Conservation (phyloP, 2,888 invertebrate species). For the Palloptera scutellata region DNA sequence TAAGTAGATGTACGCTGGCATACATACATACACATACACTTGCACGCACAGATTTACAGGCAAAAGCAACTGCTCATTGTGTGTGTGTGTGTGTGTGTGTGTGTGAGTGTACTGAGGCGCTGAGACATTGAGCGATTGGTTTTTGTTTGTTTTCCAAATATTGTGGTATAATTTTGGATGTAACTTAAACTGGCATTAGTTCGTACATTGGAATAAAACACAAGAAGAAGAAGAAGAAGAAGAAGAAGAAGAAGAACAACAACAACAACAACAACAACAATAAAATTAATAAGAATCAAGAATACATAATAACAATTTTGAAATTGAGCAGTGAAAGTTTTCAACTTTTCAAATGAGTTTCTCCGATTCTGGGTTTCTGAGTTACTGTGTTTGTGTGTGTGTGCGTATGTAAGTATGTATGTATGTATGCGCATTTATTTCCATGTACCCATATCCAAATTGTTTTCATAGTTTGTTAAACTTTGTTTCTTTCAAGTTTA, state of each 20-base stretch:
- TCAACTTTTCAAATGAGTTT: no score
- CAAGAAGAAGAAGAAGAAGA: constrained; percentile 2
- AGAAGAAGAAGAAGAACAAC: neutral
- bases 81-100: no score
- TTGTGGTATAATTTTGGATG: constrained; percentile 29
- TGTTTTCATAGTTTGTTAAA: no score
- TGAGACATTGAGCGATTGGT: constrained; percentile 13
- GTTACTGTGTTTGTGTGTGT: no score
- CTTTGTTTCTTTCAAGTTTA: no score
- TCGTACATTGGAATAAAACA: neutral
- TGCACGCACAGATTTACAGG: neutral
- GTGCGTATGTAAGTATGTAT: no score
- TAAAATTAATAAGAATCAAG: constrained; percentile 6
- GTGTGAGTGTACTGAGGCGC: no score
- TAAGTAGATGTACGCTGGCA: neutral
- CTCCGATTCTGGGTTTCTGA: no score
- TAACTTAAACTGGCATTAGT: constrained; percentile 26
- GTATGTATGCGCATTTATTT: no score
- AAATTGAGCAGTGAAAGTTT: neutral
- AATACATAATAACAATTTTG: neutral
- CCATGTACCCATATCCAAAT: no score
- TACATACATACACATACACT: neutral
- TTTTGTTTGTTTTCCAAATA: neutral
- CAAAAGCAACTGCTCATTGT: neutral
- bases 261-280: constrained; percentile 24